Base-by-base conservation (phyloP, 2,797 vertebrate species). In the Gallinago solitaria region DNA sequence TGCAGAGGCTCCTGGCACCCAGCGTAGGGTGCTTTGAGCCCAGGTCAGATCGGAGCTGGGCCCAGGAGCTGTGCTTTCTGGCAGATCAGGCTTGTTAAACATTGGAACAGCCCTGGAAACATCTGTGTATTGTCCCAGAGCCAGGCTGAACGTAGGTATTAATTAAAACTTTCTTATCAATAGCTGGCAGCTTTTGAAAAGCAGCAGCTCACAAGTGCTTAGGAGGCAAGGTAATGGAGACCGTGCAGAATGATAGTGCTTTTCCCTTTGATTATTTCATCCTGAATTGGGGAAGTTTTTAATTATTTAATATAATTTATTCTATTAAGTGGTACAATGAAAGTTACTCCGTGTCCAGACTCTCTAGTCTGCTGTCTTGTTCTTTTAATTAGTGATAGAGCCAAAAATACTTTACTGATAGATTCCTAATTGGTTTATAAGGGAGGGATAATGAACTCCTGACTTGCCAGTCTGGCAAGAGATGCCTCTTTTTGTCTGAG, bases 101-200 rank as follows among this genome's bases (percentile, higher is more conserved):
- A 2, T 12, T 51, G 67, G 35, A 57, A 43, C 32, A 43, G 35
- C 0, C 0, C 59, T 69, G 39, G 6, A 45, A 32, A 51, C 7
- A 35, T 33, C 32, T 82, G 13, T 0, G 2, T 33, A 53, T 57
- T 71, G 70, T 84, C n/a, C 33, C 33, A 18, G 63, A 33, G 84
- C 75, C 70, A 85, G 51, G 12, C 19, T 65, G 87, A 84, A 30
- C 51, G 19, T 6, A 76, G 76, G 28, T 77, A 61, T 50, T 95
- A 71, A 73, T 96, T 91, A 80, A 93, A 91, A 82, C 69, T 54
- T 82, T 18, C 57, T 92, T 54, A 88, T 96, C 53, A 28, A 50
- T 81, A 84, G 74, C 57, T 80, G 37, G n/a, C 79, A 86, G 84
- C 83, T 82, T 85, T 80, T 69, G 70, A 78, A 57, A 86, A 86